Evolutionary conservation across 1,140 invertebrate genomes (phyloP), one percentile per base, ranked within the genome.

Genomic region (Phymastichus coffea): DNA sequence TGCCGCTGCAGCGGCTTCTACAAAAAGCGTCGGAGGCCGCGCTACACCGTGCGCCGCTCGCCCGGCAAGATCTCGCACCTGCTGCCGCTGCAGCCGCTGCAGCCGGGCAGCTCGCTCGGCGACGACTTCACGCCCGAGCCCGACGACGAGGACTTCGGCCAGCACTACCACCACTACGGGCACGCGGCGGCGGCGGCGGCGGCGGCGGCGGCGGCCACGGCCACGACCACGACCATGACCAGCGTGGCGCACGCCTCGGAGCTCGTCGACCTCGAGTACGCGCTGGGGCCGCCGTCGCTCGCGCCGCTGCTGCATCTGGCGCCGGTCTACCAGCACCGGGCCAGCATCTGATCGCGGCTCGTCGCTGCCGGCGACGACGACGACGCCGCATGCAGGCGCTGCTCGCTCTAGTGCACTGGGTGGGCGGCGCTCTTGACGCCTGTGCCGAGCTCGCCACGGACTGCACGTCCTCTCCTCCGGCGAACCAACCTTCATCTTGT

Each of bases 1-100:
- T 93, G 91, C 77, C 88, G 86, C 53, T 94, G 92, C 77, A 87
- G 88, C 66, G 86, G 86, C 63, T 86, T 85, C 72, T 84, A 83
- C 69, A 84, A 83, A 63, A 83, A 80, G 70, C 81, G 82, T 63
- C 84, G 85, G 69, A 84, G 84, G 75, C 82, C 77, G 64, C 67
- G 88, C 59, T 90, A 87, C 73, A 87, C 86, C 51, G 82, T 88
- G 37, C 82, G 87, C 40, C 82, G 88, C 65, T 89, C 87, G 54
- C 87, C 88, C 38, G 86, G 86, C 19, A 88, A 89, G 75, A 88
- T 89, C 46, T 81, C 86, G 25, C 88, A 90, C 73, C 73, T 90
- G 57, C 74, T 90, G 66, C 87, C 87, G 14, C 81, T 87, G 78
- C 81, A 86, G 67, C 84, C 84, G 56, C 71, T 87, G 63, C 80